Percentiles rank a stretch among this genome's conserved stretches.
Evolutionary conservation across 64 coral and sea anemone genomes (phyloP).

Genomic region (Orbicella faveolata): DNA sequence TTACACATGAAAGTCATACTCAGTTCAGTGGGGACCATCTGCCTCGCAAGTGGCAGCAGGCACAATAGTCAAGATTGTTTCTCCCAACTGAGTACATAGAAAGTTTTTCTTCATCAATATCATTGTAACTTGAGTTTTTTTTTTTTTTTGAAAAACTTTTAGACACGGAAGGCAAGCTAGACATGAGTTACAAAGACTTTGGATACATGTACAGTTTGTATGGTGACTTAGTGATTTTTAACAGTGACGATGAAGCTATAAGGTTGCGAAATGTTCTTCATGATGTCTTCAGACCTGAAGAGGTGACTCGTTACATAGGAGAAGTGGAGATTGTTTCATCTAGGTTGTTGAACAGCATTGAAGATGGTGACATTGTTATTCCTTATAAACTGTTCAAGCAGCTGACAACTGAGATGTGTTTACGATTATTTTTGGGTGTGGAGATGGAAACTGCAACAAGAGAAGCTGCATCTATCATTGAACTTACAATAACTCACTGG

Average conservation of each 20-base stretch:
- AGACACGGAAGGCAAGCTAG: slow-evolving; percentile 76
- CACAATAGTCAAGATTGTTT: too few species aligned
- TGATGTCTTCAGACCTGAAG: slow-evolving; percentile 77
- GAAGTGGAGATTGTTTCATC: slow-evolving; percentile 80
- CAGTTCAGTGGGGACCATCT: too few species aligned
- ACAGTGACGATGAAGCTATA: slow-evolving; percentile 81
- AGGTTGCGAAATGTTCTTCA: slow-evolving; percentile 76
- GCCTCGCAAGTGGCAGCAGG: too few species aligned
- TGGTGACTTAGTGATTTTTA: slow-evolving; percentile 91
- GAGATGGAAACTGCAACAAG: slow-evolving; percentile 73
- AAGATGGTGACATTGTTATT: slow-evolving; percentile 30
- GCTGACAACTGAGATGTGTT: slow-evolving; percentile 82
- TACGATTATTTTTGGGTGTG: slow-evolving; percentile 87
- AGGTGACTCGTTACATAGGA: slow-evolving; percentile 62
- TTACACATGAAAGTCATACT: too few species aligned
- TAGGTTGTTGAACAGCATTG: slow-evolving; percentile 59
- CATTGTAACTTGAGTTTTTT: neutral
- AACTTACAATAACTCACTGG: slow-evolving; percentile 94
- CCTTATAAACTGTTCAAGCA: slow-evolving; percentile 80
- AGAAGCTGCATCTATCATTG: slow-evolving; percentile 73
- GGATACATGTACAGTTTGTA: slow-evolving; percentile 97
- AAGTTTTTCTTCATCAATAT: too few species aligned
- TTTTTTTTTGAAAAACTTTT: slow-evolving; percentile 5
- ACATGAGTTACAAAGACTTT: slow-evolving; percentile 98
- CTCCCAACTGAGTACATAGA: too few species aligned